Evolutionary conservation across 2,113 vertebrate species (phyloP).

Genomic region (Phaethornis superciliosus): DNA sequence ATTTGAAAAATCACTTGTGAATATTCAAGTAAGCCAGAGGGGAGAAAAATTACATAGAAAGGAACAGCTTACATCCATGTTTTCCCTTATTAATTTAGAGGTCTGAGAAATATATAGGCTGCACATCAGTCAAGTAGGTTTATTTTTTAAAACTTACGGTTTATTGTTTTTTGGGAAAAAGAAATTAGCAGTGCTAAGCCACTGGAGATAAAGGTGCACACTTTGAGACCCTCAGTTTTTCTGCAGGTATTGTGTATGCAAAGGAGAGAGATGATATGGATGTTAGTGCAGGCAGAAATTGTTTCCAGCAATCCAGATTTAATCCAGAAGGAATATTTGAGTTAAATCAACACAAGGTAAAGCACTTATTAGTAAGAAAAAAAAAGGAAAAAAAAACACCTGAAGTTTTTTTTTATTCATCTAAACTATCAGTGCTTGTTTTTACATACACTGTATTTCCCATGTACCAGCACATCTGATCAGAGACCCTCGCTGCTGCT

Average conservation of each 20-base stretch:
- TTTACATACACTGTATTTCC: slow-evolving; percentile 83
- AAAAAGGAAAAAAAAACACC: background rate
- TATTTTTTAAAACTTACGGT: background rate
- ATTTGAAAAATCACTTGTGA: background rate
- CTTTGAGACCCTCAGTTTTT: background rate
- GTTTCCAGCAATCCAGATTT: slow-evolving; percentile 70
- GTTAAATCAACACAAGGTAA: slow-evolving; percentile 73
- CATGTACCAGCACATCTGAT: slow-evolving; percentile 82
- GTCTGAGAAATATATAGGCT: background rate
- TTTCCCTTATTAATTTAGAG: background rate
- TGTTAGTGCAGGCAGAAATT: slow-evolving; percentile 42
- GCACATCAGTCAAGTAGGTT: background rate
- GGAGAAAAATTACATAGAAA: background rate
- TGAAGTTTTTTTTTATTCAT: slow-evolving; percentile 60
- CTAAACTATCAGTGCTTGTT: slow-evolving; percentile 82
- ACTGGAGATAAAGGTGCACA: background rate
- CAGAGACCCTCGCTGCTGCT: slow-evolving; percentile 82
- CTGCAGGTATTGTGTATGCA: background rate
- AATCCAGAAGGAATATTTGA: slow-evolving; percentile 74
- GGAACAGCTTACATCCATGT: background rate
- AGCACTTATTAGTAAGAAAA: slow-evolving; percentile 59
- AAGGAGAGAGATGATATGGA: background rate
- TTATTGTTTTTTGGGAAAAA: background rate
- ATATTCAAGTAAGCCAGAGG: background rate
- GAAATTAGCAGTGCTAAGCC: background rate